These are phyloP conservation scores for Lasioglossum morio DNA, from an alignment of 2,888 invertebrate genomes.

Conservation along the genomic window DNA sequence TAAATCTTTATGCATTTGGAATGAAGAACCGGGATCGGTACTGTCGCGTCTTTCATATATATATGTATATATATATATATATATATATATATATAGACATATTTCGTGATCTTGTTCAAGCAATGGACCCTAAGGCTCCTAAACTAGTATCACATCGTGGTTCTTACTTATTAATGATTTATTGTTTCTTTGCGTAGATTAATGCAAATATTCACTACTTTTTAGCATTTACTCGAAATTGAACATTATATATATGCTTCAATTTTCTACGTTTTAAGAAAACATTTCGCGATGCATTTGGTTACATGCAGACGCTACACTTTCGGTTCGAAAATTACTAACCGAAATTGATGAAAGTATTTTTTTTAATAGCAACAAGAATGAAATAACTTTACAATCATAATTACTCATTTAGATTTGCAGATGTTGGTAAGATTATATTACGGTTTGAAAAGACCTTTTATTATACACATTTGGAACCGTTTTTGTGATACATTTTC, in stretches of 20 bases:
- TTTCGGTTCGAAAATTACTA: background rate
- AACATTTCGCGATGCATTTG: slow-evolving; percentile 4
- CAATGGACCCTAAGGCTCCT: background rate
- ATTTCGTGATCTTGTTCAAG: slow-evolving; percentile 31
- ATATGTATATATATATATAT: too few relatives aligned
- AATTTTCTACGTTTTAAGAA: background rate
- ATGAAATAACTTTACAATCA: background rate
- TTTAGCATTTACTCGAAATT: slow-evolving; percentile 19
- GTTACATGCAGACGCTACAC: background rate
- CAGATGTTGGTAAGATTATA: slow-evolving; percentile 5
- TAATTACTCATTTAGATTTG: slow-evolving; percentile 19
- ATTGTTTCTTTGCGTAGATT: slow-evolving; percentile 24
- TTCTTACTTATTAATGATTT: slow-evolving; percentile 3
- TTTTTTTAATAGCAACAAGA: background rate
- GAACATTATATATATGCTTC: background rate
- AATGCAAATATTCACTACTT: slow-evolving; percentile 2
- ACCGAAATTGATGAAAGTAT: background rate
- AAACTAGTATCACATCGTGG: background rate
- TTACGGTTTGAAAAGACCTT: background rate
- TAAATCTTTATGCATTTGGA: slow-evolving; percentile 3
- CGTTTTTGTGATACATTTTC: background rate
- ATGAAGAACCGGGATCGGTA: background rate
- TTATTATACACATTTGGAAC: background rate
- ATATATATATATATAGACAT: slow-evolving; percentile 10
- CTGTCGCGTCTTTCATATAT: slow-evolving; percentile 2